Conservation (phyloP, 2,888 invertebrate species). For the Netelia virgata region DNA sequence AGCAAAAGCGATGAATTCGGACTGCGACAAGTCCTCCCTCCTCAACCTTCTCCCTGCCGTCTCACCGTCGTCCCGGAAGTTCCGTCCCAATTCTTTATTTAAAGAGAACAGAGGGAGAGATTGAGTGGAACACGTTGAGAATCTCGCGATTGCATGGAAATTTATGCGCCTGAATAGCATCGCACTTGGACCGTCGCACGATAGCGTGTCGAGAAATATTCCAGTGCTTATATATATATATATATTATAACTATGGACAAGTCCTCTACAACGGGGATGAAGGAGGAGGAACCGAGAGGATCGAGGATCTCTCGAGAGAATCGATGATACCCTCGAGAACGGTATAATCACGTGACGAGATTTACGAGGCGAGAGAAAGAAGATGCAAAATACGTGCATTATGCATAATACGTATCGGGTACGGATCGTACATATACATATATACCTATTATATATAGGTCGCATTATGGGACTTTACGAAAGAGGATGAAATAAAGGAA, state of each 20-base stretch:
- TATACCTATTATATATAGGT: too few relatives aligned
- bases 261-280: not conserved
- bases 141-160: slow-evolving; percentile 16
- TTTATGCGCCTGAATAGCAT: slow-evolving; percentile 30
- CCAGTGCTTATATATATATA: not conserved
- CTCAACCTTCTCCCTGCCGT: not conserved
- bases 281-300: not conserved
- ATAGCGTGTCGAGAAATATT: not conserved
- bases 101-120: not conserved
- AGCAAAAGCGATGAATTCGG: too few relatives aligned
- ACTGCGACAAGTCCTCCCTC: too few relatives aligned
- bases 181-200: not conserved
- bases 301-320: slow-evolving; percentile 5
- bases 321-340: slow-evolving; percentile 1
- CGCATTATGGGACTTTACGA: too few relatives aligned
- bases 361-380: not conserved
- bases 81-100: not conserved
- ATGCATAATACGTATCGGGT: not conserved
- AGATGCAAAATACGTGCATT: not conserved
- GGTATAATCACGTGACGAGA: slow-evolving; percentile 2
- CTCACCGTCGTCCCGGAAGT: not conserved
- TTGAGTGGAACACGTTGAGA: not conserved
- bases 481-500: too few relatives aligned
- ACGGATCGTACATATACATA: too few relatives aligned
- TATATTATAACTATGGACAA: not conserved